Evolutionary conservation across 2,888 invertebrate species (phyloP).

Genomic region (Sepioteuthis lessoniana): DNA sequence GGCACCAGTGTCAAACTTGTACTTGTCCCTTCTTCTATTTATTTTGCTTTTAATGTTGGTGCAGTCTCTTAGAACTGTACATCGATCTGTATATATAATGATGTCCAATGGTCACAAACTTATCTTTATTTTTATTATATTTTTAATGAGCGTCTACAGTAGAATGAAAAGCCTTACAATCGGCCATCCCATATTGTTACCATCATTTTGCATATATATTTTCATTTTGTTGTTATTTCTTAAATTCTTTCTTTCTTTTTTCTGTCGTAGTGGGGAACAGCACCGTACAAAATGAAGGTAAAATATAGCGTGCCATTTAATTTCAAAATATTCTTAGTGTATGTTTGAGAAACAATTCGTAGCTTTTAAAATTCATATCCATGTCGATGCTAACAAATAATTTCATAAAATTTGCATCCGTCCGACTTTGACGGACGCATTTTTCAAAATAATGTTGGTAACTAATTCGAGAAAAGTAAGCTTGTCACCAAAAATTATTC

Average conservation of each 20-base stretch:
- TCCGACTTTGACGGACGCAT: too few species aligned
- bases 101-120: not conserved
- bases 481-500: too few species aligned
- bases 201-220: not conserved
- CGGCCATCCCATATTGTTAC: not conserved
- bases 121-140: not conserved
- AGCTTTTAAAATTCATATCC: not conserved
- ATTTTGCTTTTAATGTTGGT: too few species aligned
- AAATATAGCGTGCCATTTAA: not conserved
- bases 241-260: too few species aligned
- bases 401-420: too few species aligned
- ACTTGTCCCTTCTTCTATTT: too few species aligned
- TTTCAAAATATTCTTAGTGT: not conserved
- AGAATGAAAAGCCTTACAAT: not conserved
- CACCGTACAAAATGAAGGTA: not conserved
- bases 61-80: not conserved
- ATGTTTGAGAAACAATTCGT: not conserved
- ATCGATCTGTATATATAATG: not conserved
- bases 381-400: not conserved
- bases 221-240: not conserved
- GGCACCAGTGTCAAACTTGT: too few species aligned
- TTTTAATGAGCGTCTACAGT: not conserved
- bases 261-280: too few species aligned
- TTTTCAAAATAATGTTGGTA: too few species aligned
- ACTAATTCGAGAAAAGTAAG: too few species aligned